Evolutionary conservation across 2,113 vertebrate species (phyloP).

Genomic region (Corydoras sp.): DNA sequence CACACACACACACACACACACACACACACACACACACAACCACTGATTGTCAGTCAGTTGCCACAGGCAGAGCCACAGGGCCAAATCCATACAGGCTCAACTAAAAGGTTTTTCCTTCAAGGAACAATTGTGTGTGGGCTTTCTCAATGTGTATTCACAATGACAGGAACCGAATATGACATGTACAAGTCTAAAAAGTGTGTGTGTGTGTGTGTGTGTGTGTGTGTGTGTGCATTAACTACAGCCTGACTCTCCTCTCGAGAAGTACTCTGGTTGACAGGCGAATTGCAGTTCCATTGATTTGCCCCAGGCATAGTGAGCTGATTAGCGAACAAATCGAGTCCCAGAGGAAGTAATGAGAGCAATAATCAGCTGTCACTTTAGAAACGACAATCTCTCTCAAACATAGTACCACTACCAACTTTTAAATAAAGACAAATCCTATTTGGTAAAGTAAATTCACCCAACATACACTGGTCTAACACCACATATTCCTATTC

Average conservation of each 20-base stretch:
- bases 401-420: constrained; percentile 11
- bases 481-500: too few species aligned
- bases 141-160: constrained; percentile 11
- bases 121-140: constrained; percentile 42
- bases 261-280: constrained; percentile 22
- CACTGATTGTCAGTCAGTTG: constrained; percentile 30
- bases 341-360: constrained; percentile 72
- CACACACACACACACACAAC: constrained; percentile 29
- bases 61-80: constrained; percentile 38
- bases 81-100: constrained; percentile 36
- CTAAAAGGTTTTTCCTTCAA: constrained; percentile 55
- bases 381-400: constrained; percentile 56
- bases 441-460: too few species aligned
- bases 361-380: constrained; percentile 74
- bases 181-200: constrained; percentile 27
- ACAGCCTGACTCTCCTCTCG: constrained; percentile 23
- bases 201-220: constrained; percentile 3
- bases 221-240: constrained; percentile 27
- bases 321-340: constrained; percentile 45
- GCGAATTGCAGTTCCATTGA: constrained; percentile 19
- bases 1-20: constrained; percentile 9
- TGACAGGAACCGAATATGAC: constrained; percentile 34
- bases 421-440: background rate
- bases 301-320: constrained; percentile 42
- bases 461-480: too few species aligned